Conservation (phyloP, 2,113 vertebrate genomes). For the Sula dactylatra region DNA sequence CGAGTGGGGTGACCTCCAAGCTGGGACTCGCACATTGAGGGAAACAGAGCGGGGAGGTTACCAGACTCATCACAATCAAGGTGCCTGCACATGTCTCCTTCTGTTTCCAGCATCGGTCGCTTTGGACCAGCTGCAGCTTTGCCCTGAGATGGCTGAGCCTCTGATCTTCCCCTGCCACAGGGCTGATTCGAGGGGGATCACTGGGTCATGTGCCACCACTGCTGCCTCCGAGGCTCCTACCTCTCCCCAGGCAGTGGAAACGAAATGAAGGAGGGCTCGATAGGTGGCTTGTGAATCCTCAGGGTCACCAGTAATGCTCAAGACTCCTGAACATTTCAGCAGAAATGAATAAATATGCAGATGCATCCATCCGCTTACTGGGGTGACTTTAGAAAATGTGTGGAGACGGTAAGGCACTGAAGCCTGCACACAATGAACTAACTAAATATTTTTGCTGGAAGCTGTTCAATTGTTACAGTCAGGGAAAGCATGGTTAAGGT, state of each 20-base stretch:
- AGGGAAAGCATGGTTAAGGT: background rate
- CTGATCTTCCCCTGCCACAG: background rate
- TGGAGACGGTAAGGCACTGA: background rate
- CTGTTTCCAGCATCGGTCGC: background rate
- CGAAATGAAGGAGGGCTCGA: background rate
- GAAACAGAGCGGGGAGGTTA: background rate
- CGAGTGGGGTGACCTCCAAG: accelerated
- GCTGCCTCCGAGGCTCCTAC: background rate
- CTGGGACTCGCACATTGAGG: accelerated
- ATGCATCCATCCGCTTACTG: background rate
- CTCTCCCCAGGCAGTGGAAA: background rate
- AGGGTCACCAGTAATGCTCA: background rate
- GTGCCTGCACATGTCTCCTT: background rate
- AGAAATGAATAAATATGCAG: background rate
- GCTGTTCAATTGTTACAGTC: constrained; percentile 11
- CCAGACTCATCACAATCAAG: accelerated
- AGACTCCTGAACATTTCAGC: background rate
- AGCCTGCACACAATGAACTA: background rate
- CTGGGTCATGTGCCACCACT: accelerated
- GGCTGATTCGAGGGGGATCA: background rate
- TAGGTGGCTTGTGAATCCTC: background rate
- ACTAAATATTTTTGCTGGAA: constrained; percentile 51
- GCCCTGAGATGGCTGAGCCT: background rate
- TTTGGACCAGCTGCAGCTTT: background rate
- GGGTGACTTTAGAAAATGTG: background rate